Conservation (phyloP, 2,888 invertebrate species). For the Eupeodes luniger region DNA sequence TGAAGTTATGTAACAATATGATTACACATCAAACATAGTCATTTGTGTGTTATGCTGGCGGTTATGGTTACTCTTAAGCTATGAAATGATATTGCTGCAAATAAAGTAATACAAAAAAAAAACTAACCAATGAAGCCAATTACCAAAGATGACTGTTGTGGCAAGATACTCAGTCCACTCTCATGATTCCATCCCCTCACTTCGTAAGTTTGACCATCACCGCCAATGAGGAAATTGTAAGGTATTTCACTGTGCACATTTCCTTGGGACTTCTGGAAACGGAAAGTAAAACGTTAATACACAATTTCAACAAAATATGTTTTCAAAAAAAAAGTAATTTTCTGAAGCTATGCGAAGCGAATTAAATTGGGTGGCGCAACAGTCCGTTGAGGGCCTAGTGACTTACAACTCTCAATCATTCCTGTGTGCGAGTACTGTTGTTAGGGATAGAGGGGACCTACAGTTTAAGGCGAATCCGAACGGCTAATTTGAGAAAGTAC, state of each 20-base stretch:
- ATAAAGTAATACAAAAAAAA: background rate
- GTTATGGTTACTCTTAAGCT: slow-evolving; percentile 2
- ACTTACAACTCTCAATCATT: no score
- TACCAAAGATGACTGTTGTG: slow-evolving; percentile 80
- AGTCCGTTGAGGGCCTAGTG: no score
- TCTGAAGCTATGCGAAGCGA: no score
- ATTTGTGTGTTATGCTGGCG: slow-evolving; percentile 15
- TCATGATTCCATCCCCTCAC: slow-evolving; percentile 84
- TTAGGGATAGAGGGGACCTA: no score
- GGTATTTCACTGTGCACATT: slow-evolving; percentile 79
- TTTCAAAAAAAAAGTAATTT: no score
- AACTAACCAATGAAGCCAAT: slow-evolving; percentile 84
- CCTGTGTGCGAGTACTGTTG: no score
- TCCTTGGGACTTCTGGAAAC: slow-evolving; percentile 28
- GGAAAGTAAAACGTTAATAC: background rate
- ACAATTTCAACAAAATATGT: no score
- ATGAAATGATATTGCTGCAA: background rate
- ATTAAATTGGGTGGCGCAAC: no score
- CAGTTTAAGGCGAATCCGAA: no score
- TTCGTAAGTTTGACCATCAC: slow-evolving; percentile 85
- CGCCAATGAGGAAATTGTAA: slow-evolving; percentile 85
- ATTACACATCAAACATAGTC: slow-evolving; percentile 3
- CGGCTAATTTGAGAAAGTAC: no score
- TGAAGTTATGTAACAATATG: slow-evolving; percentile 35
- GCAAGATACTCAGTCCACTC: slow-evolving; percentile 80